Evolutionary conservation across 1,140 invertebrate species (phyloP).

Genomic region (Drosophila triauraria): DNA sequence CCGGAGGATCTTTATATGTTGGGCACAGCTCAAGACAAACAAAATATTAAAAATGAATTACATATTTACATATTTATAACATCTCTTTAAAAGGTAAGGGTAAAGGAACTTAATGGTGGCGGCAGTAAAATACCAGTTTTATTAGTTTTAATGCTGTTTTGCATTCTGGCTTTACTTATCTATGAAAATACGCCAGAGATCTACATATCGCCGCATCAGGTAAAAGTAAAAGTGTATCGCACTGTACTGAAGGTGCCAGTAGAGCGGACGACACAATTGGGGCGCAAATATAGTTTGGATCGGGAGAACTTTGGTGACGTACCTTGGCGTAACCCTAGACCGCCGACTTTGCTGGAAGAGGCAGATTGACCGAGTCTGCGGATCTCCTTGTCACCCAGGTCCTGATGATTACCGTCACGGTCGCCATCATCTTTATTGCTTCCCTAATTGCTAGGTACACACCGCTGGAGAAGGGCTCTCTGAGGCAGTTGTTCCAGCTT

Average conservation of each 20-base stretch:
- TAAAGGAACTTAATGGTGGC: not conserved
- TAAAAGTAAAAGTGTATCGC: slow-evolving; percentile 89
- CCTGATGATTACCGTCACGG: slow-evolving; percentile 92
- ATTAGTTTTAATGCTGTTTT: slow-evolving; percentile 66
- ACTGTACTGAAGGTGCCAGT: slow-evolving; percentile 90
- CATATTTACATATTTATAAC: too few species aligned
- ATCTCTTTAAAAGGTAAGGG: too few species aligned
- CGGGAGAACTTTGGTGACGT: slow-evolving; percentile 89
- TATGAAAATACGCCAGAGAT: slow-evolving; percentile 91
- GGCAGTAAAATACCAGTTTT: slow-evolving; percentile 33
- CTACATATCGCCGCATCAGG: slow-evolving; percentile 91
- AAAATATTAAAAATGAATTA: too few species aligned
- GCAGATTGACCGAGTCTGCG: too few species aligned
- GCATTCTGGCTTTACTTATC: slow-evolving; percentile 87
- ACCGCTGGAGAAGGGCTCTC: slow-evolving; percentile 96
- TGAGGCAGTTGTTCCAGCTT: slow-evolving; percentile 95
- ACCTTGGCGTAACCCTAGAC: too few species aligned
- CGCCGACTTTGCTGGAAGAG: too few species aligned
- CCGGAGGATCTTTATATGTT: too few species aligned
- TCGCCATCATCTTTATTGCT: slow-evolving; percentile 95
- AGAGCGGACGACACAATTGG: slow-evolving; percentile 91
- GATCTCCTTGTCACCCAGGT: slow-evolving; percentile 91
- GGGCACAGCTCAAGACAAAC: too few species aligned
- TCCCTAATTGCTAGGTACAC: slow-evolving; percentile 99
- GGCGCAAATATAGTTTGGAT: slow-evolving; percentile 93